Percentiles rank a stretch among this genome's conserved stretches.
phyloP scores from a whole-genome alignment of 2,888 invertebrate species.

The Autographa pulchrina region DNA sequence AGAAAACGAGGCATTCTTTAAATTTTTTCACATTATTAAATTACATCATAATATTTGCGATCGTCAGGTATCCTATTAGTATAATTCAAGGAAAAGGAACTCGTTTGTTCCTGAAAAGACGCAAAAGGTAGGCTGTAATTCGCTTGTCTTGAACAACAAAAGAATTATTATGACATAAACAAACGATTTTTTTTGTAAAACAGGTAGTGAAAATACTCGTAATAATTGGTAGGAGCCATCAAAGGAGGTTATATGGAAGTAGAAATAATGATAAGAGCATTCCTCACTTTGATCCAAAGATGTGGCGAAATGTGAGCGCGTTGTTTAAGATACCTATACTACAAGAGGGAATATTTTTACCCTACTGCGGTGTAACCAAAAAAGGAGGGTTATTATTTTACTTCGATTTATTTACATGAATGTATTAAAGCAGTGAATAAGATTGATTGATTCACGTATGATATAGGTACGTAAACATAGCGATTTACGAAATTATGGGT shows the following conservation, averaged over 20 bases:
- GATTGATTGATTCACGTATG: too few species aligned
- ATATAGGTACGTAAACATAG: too few species aligned
- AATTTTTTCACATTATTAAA: background rate
- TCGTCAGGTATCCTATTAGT: conserved; percentile 4
- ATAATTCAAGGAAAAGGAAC: background rate
- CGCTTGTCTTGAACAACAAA: conserved; percentile 4
- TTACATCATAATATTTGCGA: background rate
- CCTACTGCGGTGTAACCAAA: too few species aligned
- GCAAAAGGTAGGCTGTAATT: background rate
- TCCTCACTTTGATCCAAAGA: conserved; percentile 12
- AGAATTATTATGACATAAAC: background rate
- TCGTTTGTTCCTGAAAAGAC: conserved; percentile 1
- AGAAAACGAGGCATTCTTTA: background rate
- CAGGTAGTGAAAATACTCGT: background rate
- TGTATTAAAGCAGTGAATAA: too few species aligned
- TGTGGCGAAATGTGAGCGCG: conserved; percentile 20
- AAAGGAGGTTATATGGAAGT: background rate
- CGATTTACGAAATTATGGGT: background rate
- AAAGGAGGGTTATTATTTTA: too few species aligned
- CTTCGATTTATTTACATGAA: too few species aligned
- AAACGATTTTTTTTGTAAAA: background rate
- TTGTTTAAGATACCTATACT: conserved; percentile 11
- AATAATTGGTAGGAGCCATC: background rate
- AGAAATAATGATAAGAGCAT: conserved; percentile 1
- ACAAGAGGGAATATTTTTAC: too few species aligned